A percentile compares a stretch with the other conserved stretches of the same genome.
Conservation (phyloP, 2,113 vertebrate species). For the Campylorhamphus procurvoides region DNA sequence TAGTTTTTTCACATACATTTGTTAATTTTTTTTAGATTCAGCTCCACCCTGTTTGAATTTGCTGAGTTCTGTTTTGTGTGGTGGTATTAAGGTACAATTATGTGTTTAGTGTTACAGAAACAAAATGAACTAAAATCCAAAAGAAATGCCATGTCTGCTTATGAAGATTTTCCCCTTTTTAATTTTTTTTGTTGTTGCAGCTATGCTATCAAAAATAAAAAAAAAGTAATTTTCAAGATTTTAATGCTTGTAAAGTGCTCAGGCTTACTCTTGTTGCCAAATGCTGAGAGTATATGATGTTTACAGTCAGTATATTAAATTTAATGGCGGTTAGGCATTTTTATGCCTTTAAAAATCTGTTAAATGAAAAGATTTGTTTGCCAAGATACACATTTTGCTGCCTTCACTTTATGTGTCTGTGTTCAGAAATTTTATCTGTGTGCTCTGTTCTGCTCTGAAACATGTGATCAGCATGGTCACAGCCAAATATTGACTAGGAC, state of each 20-base stretch:
- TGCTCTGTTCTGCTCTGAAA: not conserved
- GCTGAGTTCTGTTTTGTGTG: not conserved
- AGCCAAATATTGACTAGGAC: not conserved
- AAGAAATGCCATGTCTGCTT: not conserved
- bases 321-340: not conserved
- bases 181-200: not conserved
- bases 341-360: not conserved
- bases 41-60: not conserved
- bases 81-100: not conserved
- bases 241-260: not conserved
- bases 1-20: constrained; percentile 24
- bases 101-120: constrained; percentile 1
- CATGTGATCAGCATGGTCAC: not conserved
- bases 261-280: not conserved
- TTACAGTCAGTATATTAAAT: not conserved
- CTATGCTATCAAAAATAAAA: not conserved
- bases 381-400: not conserved
- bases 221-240: not conserved
- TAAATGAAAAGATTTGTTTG: not conserved
- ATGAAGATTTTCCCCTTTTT: not conserved
- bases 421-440: not conserved
- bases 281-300: not conserved
- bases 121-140: not conserved
- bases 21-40: constrained; percentile 24
- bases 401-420: not conserved